phyloP scores from a whole-genome alignment of 2,888 invertebrate species.

The Drosophila parthenogenetica region DNA sequence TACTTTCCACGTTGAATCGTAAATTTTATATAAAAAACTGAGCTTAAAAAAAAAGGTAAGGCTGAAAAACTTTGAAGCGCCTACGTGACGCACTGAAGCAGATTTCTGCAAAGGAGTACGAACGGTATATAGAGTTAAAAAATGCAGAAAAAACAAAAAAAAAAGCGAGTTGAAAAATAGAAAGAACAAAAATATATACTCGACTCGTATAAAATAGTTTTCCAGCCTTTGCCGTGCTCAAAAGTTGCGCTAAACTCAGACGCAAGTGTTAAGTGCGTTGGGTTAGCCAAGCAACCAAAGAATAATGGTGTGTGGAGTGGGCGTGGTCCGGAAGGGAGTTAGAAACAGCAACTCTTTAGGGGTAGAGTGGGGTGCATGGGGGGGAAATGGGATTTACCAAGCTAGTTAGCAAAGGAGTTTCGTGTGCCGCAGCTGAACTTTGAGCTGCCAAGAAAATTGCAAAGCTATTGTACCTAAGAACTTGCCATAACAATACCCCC shows the following conservation, averaged over 20 bases:
- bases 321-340: constrained; percentile 10
- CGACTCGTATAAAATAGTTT: constrained; percentile 60
- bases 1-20: constrained; percentile 80
- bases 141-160: constrained; percentile 2
- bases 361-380: neutral
- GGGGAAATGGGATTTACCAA: constrained; percentile 39
- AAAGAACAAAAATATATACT: constrained; percentile 14
- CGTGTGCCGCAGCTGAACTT: constrained; percentile 71
- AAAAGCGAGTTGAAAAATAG: constrained; percentile 12
- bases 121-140: constrained; percentile 27
- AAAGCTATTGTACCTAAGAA: constrained; percentile 63
- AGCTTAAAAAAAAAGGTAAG: constrained; percentile 19
- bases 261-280: constrained; percentile 79
- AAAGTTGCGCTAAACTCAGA: constrained; percentile 76
- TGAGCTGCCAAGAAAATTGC: constrained; percentile 74
- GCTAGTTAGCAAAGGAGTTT: constrained; percentile 73
- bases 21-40: constrained; percentile 70
- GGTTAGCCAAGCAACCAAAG: constrained; percentile 58
- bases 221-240: constrained; percentile 65
- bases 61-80: constrained; percentile 77
- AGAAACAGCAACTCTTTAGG: constrained; percentile 2
- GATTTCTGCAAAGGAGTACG: constrained; percentile 59
- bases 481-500: constrained; percentile 67
- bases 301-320: constrained; percentile 6
- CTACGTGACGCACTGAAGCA: constrained; percentile 82